phyloP scores from a whole-genome alignment of 2,888 invertebrate species.

The Falcaria lacertinaria region DNA sequence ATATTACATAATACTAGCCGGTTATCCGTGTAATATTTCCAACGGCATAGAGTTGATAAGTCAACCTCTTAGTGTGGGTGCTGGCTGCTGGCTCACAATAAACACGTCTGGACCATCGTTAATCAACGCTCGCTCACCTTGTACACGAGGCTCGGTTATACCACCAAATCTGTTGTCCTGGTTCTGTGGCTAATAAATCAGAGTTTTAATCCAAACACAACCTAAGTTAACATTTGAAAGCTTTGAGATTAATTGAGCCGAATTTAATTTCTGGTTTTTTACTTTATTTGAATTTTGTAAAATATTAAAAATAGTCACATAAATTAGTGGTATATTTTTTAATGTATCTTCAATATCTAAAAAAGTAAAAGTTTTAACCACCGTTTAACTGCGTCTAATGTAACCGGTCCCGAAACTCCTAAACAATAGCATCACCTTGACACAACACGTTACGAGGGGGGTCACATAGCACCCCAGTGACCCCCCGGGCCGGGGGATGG shows the following conservation, averaged over 20 bases:
- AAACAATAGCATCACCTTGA: constrained; percentile 72
- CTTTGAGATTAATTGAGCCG: too few species aligned
- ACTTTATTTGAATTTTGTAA: too few species aligned
- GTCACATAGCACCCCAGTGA: constrained; percentile 22
- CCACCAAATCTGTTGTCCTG: constrained; percentile 5
- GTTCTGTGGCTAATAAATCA: too few species aligned
- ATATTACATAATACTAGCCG: not conserved
- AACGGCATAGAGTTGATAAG: constrained; percentile 5
- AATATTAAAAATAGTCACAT: too few species aligned
- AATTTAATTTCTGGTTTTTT: too few species aligned
- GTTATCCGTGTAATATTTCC: not conserved
- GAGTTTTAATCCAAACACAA: too few species aligned
- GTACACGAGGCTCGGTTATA: constrained; percentile 16
- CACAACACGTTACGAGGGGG: constrained; percentile 49
- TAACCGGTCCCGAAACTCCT: constrained; percentile 20
- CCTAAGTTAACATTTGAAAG: too few species aligned
- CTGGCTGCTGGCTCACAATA: constrained; percentile 57
- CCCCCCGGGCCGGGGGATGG: constrained; percentile 17
- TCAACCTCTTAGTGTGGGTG: constrained; percentile 16
- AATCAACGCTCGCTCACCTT: constrained; percentile 70
- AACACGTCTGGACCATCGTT: constrained; percentile 69
- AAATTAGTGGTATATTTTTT: too few species aligned
- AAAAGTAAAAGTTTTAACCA: too few species aligned
- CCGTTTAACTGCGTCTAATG: constrained; percentile 5
- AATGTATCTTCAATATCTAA: too few species aligned